Percentiles rank a stretch among this genome's conserved stretches.
Evolutionary conservation across 2,797 vertebrate genomes (phyloP).

Genomic region (Scolopax bukidnonensis): DNA sequence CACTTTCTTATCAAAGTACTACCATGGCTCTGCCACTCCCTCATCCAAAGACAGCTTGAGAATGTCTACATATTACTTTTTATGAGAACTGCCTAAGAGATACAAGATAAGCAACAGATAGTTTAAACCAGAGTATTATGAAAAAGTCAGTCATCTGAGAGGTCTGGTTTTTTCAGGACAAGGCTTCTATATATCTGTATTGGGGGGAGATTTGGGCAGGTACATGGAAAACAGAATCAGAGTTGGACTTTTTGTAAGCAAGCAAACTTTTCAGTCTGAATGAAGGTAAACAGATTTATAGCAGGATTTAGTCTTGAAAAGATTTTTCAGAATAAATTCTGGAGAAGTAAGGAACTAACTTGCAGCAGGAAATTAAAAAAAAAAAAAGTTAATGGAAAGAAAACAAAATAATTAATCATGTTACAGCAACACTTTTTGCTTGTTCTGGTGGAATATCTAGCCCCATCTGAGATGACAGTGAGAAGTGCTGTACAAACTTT

Average conservation of each 20-base stretch:
- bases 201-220: not conserved
- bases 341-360: not conserved
- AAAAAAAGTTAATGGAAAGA: not conserved
- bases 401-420: not conserved
- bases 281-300: not conserved
- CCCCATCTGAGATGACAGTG: not conserved
- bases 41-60: not conserved
- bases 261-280: not conserved
- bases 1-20: not conserved
- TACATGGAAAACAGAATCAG: not conserved
- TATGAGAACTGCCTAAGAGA: not conserved
- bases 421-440: not conserved
- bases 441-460: not conserved
- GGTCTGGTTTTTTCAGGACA: not conserved
- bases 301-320: not conserved
- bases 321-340: not conserved
- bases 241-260: not conserved
- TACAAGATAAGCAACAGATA: not conserved
- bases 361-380: not conserved
- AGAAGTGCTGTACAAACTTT: not conserved
- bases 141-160: not conserved
- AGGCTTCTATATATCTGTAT: not conserved
- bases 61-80: not conserved
- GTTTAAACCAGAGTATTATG: not conserved
- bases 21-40: accelerated